A percentile compares a stretch with the other conserved stretches of the same genome.
Evolutionary conservation across 2,888 invertebrate species (phyloP).

Genomic region (Agrypnus murinus): DNA sequence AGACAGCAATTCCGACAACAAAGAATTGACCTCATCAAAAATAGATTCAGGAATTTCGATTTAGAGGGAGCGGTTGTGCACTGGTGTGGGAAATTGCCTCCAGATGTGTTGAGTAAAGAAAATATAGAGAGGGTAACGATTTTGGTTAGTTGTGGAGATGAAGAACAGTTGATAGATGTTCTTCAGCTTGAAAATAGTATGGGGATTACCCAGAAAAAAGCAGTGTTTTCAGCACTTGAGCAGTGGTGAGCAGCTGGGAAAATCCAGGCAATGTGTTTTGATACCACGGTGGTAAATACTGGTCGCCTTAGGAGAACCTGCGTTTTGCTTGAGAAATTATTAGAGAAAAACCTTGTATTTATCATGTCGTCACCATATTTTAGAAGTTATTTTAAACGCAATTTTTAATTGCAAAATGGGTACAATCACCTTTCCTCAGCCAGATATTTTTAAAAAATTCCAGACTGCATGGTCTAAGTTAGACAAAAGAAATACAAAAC

Average conservation of each 20-base stretch:
- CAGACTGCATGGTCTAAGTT: too few relatives aligned
- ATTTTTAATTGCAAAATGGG: too few relatives aligned
- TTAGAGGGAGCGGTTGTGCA: too few relatives aligned
- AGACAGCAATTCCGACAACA: background rate
- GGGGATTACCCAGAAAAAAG: background rate
- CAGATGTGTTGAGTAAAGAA: constrained; percentile 9
- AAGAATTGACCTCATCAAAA: too few relatives aligned
- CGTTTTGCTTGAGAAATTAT: constrained; percentile 8
- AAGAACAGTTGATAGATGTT: constrained; percentile 4
- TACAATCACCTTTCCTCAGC: constrained; percentile 3
- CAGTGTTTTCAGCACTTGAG: background rate
- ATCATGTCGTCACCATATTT: constrained; percentile 9
- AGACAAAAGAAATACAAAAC: constrained; percentile 1
- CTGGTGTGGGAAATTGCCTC: background rate
- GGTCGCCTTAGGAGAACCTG: background rate
- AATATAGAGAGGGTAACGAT: constrained; percentile 1
- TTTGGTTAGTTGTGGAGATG: constrained; percentile 8
- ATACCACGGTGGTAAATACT: too few relatives aligned
- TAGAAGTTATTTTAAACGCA: background rate
- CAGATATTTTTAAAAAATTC: constrained; percentile 8
- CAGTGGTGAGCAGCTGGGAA: constrained; percentile 1
- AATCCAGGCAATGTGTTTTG: too few relatives aligned
- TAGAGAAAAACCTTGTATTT: constrained; percentile 1
- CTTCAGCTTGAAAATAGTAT: constrained; percentile 11
- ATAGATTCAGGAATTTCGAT: too few relatives aligned